phyloP scores from a whole-genome alignment of 92 coral and sea anemone species.

The Epizoanthus stellaris region DNA sequence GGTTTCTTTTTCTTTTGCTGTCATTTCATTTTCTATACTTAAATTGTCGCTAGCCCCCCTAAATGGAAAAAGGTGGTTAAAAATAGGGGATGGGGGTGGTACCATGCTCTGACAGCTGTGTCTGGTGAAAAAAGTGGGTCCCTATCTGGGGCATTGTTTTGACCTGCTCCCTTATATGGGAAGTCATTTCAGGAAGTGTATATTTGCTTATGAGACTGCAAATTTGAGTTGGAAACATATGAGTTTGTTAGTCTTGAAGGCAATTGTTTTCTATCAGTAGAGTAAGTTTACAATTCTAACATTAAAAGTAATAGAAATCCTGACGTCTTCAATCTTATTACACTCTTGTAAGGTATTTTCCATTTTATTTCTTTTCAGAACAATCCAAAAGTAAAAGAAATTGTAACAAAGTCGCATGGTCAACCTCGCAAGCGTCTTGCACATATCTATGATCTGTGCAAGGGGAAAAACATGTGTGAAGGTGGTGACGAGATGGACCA shows the following conservation, averaged over 20 bases:
- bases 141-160: too few relatives aligned
- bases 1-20: too few relatives aligned
- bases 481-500: slow-evolving; percentile 97
- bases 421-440: slow-evolving; percentile 91
- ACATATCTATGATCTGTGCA: slow-evolving; percentile 95
- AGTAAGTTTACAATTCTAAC: background rate
- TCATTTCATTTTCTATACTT: too few relatives aligned
- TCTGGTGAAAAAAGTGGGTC: too few relatives aligned
- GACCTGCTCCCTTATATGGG: too few relatives aligned
- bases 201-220: slow-evolving; percentile 26
- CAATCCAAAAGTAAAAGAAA: slow-evolving; percentile 93
- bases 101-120: too few relatives aligned
- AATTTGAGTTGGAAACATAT: background rate
- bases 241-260: background rate
- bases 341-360: background rate
- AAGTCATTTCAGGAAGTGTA: too few relatives aligned
- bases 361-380: slow-evolving; percentile 54
- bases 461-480: slow-evolving; percentile 94
- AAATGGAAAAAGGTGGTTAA: too few relatives aligned
- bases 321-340: background rate
- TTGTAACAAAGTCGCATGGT: slow-evolving; percentile 74
- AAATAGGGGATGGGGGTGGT: too few relatives aligned
- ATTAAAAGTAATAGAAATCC: too few relatives aligned
- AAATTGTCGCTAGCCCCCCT: too few relatives aligned
- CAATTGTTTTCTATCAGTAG: background rate